Percentiles rank a stretch among this genome's conserved stretches.
Evolutionary conservation across 2,888 invertebrate genomes (phyloP).

Genomic region (Caenorhabditis zanzibari): DNA sequence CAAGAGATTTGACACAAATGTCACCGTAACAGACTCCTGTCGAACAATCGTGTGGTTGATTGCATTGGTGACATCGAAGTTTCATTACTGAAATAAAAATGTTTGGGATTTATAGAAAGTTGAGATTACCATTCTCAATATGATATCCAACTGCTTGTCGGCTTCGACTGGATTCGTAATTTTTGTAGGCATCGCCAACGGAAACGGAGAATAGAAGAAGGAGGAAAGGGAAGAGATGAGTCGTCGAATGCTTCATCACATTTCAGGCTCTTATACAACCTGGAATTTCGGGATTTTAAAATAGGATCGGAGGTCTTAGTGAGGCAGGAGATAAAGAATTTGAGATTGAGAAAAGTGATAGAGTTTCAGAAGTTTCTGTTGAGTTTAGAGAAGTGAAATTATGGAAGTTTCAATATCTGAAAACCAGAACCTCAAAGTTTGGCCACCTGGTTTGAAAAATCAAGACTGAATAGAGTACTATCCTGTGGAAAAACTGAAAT

Average conservation of each 20-base stretch:
- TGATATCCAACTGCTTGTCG: conserved; percentile 60
- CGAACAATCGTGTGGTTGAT: conserved; percentile 75
- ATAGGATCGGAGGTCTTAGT: no score
- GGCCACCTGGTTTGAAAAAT: no score
- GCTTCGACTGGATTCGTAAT: conserved; percentile 40
- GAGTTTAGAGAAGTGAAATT: no score
- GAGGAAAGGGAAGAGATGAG: conserved; percentile 26
- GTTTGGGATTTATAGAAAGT: not conserved
- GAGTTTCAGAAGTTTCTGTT: no score
- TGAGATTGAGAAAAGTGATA: no score
- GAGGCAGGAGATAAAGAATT: not conserved
- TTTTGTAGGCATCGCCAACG: conserved; percentile 35
- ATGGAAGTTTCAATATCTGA: no score
- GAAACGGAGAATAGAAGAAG: conserved; percentile 31
- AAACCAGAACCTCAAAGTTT: no score
- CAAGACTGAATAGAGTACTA: no score
- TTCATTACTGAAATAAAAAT: conserved; percentile 65
- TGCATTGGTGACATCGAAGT: conserved; percentile 76
- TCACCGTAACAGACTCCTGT: conserved; percentile 80
- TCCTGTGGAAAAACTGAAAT: no score
- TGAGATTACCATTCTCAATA: conserved; percentile 61
- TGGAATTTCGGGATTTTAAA: conserved; percentile 8
- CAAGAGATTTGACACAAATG: conserved; percentile 79
- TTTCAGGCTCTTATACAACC: conserved; percentile 39
- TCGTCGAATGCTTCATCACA: conserved; percentile 57